Base-by-base conservation (phyloP, 2,113 vertebrate genomes). In the Himantopus leucocephalus region DNA sequence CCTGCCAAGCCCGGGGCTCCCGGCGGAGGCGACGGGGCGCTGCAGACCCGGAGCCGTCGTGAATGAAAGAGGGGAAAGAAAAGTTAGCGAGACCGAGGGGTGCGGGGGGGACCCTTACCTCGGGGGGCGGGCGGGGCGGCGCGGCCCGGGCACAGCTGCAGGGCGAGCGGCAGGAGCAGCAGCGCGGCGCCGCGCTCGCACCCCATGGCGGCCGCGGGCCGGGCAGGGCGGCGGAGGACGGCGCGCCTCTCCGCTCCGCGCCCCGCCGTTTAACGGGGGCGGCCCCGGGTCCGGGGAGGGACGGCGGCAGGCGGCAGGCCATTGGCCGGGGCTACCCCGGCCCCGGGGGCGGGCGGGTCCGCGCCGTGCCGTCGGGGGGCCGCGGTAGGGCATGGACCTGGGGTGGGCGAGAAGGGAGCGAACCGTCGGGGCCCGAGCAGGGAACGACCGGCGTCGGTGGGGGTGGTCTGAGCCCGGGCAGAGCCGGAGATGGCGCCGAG, bases 101-200 rank as follows among this genome's bases (percentile, higher is more conserved):
- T 23, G 34, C 24, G 2, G 53, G 32, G 34, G 15, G 23, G 14
- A 16, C 22, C 27, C 99, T 99, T 98, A 99, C 99, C 98, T 92
- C 98, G 98, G 21, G 98, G 98, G 80, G 98, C 95, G 59, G 98
- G 95, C 89, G 97, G 98, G 55, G 90, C 86, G 27, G 93, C 88
- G 27, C 98, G 91, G 20, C 95, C 94, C 32, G 95, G 96, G 92
- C 97, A 94, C 9, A 98, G 97, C 95, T 98, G 99, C 88, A 99
- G 97, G 89, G 98, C 94, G 78, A 99, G 88, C 95, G 98, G 98
- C 97, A 98, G 94, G 71, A 98, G 94, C 79, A 84, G 50, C 67
- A 83, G 55, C 1, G 88, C 47, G 43, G 81, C 39, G 14, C 80
- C 83, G 79, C 95, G 93, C 96, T 90, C 91, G 45, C 39, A 79